These are phyloP conservation scores for Yponomeuta sedellus DNA, from an alignment of 2,888 invertebrate genomes.

Conservation along the genomic window DNA sequence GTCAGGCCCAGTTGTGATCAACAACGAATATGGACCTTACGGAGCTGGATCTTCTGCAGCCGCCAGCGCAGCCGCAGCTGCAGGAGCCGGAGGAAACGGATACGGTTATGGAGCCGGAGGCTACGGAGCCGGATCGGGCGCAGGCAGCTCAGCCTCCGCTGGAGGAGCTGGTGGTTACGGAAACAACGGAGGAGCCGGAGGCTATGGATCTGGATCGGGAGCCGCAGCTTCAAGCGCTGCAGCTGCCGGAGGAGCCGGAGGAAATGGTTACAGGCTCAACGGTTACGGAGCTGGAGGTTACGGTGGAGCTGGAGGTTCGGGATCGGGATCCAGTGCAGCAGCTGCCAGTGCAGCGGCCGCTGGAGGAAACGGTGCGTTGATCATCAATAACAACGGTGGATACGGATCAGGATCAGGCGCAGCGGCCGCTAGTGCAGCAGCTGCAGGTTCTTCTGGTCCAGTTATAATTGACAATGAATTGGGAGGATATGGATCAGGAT, in stretches of 20 bases:
- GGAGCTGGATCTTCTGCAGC: slow-evolving; percentile 3
- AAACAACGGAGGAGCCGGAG: neutral
- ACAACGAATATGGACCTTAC: neutral
- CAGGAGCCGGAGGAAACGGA: neutral
- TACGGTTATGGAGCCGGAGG: neutral
- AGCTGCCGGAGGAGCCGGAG: too few species aligned
- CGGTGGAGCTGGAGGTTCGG: too few species aligned
- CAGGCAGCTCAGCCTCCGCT: slow-evolving; percentile 7
- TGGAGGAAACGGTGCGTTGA: neutral
- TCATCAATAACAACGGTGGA: slow-evolving; percentile 7
- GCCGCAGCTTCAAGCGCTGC: neutral
- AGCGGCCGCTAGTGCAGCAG: too few species aligned
- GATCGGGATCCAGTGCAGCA: too few species aligned
- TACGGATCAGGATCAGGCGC: neutral
- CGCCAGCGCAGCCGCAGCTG: slow-evolving; percentile 2
- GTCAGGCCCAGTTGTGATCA: too few species aligned
- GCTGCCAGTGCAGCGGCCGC: neutral
- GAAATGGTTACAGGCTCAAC: too few species aligned
- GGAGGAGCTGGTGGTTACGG: slow-evolving; percentile 8
- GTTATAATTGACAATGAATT: too few species aligned
- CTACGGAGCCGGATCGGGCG: neutral
- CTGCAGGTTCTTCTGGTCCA: neutral
- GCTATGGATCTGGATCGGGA: neutral
- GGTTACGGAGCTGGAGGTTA: too few species aligned
- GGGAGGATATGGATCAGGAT: neutral